Evolutionary conservation across 2,888 invertebrate genomes (phyloP), one percentile per base, ranked within the genome.

Genomic region (Archips crataeganus): DNA sequence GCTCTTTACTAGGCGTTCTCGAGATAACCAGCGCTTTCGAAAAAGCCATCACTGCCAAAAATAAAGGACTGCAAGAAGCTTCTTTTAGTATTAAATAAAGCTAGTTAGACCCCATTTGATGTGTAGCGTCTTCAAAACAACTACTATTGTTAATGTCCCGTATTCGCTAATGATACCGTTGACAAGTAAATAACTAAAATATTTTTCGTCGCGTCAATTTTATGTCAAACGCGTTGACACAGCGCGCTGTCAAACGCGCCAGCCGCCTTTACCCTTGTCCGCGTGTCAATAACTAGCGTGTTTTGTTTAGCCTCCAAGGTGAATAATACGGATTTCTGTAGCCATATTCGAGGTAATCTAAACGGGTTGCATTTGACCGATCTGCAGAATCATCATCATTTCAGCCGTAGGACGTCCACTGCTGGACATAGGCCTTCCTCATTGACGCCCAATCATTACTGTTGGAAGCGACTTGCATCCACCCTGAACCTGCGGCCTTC

Each of bases 151-250:
- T 63, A 63, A 54, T 63, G 10, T 65, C 39, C 34, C 13, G 15
- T 15, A 34, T 36, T 65, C 51, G 15, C 13, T 67, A 57, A 67
- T 47, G 61, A 51, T 60, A 71, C 34, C 45, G 45, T 9, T 45
- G 67, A 54, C 61, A 67, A 45, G 45, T 54, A 67, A 72, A 67
- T 54, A 57, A 45, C 47, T 34, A 42, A 67, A 72, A 67, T 72
- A 67, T 72, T 72, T 72, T 62, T 67, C 71, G 45, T 60, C 61
- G 54, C 61, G 72, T 72, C 71, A 66, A 71, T 67, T 67, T 54
- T 13, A 60, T 67, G 71, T 67, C 72, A 67, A 34, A 54, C 45
- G 45, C 57, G 54, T 72, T 67, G 66, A 72, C 72, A 72, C 23
- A 47, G 59, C 70, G 45, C 23, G 6, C 62, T 64, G 64, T 64